phyloP scores from a whole-genome alignment of 2,113 vertebrate genomes.

The Oxygymnocypris stewartii region DNA sequence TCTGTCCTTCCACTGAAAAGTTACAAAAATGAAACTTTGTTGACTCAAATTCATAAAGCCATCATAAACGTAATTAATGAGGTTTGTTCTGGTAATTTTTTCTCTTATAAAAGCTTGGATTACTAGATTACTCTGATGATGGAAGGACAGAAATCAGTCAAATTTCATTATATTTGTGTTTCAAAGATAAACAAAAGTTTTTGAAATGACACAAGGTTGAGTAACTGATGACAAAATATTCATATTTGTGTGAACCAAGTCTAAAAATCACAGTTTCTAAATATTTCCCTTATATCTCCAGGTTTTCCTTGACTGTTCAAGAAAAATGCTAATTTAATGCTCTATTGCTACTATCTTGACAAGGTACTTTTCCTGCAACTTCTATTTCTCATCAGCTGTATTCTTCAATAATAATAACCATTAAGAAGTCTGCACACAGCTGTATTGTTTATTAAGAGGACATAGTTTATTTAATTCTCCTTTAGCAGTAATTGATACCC shows the following conservation, averaged over 20 bases:
- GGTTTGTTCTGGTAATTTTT: background rate
- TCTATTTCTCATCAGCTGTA: background rate
- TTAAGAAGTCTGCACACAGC: background rate
- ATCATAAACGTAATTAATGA: background rate
- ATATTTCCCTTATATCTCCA: background rate
- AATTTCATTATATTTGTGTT: background rate
- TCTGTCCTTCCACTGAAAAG: background rate
- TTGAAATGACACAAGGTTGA: background rate
- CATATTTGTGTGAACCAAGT: background rate
- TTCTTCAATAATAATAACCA: background rate
- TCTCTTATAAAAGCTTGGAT: background rate
- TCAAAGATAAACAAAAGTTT: background rate
- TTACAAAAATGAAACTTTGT: background rate
- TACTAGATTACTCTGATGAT: background rate
- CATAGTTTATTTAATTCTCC: background rate
- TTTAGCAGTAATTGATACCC: background rate
- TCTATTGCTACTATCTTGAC: background rate
- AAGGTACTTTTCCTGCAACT: background rate
- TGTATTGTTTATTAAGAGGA: background rate
- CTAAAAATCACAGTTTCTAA: background rate
- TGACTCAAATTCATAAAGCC: background rate
- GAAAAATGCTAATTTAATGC: background rate
- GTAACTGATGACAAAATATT: background rate
- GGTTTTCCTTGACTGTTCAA: background rate
- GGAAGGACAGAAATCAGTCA: background rate